Base-by-base conservation (phyloP, 1,140 invertebrate species). In the Drosophila ficusphila region DNA sequence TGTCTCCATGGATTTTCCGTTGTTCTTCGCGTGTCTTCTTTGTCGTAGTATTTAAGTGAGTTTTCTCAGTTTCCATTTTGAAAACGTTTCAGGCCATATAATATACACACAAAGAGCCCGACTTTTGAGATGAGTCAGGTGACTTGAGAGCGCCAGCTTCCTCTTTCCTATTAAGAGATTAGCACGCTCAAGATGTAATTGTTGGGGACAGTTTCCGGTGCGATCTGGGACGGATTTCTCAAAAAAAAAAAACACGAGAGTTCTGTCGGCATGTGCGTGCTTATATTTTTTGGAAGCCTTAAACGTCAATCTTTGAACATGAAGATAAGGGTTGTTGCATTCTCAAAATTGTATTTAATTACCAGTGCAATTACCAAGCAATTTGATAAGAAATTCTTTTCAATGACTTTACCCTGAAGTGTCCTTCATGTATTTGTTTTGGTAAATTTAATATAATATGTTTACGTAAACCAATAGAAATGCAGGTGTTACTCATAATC, bases 1-100 rank as follows among this genome's bases (percentile, higher is more conserved):
- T 70, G 58, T 58, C 52, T 39, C 14, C 34, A 60, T 65, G 51
- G 61, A 69, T 74, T 60, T 67, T 21, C 36, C 38, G 38, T 46
- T 77, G 53, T 18, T 25, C 16, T 7, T 65, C 19, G 27, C 58
- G 56, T 78, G 51, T 42, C 38, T n/a, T 39, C 38, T 19, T 61
- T 53, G 7, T 44, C 52, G 9, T 52, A 48, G 4, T 33, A 36
- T 38, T 60, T 61, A 65, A 73, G 21, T 69, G 36, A 39, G 7
- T 67, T 68, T 78, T 78, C 41, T 71, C 34, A 29, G 16, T 56
- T 57, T 36, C n/a, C 29, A 7, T 52, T 33, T 36, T 39, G 19
- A 31, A 53, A 44, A 36, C 36, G 14, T 23, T 54, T 0, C 14
- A 23, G 12, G 34, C 54, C 42, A 46, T 41, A 44, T 34, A 39